Evolutionary conservation across 2,797 vertebrate species (phyloP).

Genomic region (Lagocephalus sceleratus): DNA sequence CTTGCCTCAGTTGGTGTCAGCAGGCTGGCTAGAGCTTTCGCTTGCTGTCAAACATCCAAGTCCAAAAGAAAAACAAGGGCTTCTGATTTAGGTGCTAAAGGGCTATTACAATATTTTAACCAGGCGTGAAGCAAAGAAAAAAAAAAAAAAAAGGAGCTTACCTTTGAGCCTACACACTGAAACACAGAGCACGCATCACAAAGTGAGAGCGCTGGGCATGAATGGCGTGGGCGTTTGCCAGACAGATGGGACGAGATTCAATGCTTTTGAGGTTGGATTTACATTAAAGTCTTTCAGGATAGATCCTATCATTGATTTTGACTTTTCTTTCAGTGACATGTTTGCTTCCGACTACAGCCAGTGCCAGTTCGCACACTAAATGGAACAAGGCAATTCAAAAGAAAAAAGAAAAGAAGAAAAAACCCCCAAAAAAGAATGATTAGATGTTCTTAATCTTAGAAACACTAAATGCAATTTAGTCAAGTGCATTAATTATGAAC

Average conservation of each 20-base stretch:
- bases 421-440: too few relatives aligned
- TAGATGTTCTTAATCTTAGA: too few relatives aligned
- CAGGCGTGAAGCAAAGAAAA: too few relatives aligned
- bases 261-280: conserved; percentile 2
- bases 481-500: not conserved
- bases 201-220: not conserved
- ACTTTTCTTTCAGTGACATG: too few relatives aligned
- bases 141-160: too few relatives aligned
- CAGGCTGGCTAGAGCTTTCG: conserved; percentile 12
- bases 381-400: too few relatives aligned
- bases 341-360: too few relatives aligned
- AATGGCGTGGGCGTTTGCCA: conserved; percentile 2
- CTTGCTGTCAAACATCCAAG: conserved; percentile 7
- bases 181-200: not conserved
- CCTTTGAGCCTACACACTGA: not conserved
- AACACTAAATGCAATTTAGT: not conserved
- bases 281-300: not conserved
- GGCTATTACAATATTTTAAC: conserved; percentile 1
- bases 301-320: too few relatives aligned
- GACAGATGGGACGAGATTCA: not conserved
- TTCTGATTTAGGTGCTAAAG: conserved; percentile 8
- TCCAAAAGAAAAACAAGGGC: not conserved
- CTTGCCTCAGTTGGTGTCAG: conserved; percentile 28
- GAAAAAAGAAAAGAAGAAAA: too few relatives aligned
- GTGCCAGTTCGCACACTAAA: too few relatives aligned